These are phyloP conservation scores for Drosophila percnosoma DNA, from an alignment of 2,888 invertebrate species.

Conservation along the genomic window DNA sequence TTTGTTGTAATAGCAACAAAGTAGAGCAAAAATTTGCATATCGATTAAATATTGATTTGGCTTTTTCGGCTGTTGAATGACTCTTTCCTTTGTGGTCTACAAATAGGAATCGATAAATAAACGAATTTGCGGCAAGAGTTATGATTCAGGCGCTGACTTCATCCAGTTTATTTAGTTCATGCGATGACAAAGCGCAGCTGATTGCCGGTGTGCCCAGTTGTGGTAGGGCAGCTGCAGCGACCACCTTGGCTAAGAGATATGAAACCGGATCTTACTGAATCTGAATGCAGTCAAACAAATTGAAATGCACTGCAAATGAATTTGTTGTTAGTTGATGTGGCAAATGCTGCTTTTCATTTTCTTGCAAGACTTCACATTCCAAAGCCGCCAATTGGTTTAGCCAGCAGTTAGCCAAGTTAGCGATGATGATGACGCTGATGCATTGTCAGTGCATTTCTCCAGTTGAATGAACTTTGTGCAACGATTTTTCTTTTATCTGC, in stretches of 20 bases:
- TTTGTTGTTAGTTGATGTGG: constrained; percentile 19
- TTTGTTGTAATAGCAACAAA: constrained; percentile 26
- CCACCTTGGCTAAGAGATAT: constrained; percentile 31
- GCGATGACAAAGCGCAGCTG: constrained; percentile 10
- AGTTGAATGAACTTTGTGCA: constrained; percentile 23
- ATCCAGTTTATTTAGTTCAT: neutral
- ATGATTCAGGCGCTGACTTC: constrained; percentile 19
- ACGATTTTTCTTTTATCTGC: neutral
- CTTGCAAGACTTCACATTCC: constrained; percentile 5
- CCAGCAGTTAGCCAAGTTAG: neutral
- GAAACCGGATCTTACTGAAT: constrained; percentile 55
- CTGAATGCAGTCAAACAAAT: constrained; percentile 31
- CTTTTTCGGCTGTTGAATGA: neutral
- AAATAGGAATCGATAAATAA: neutral
- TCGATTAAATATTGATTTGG: constrained; percentile 17
- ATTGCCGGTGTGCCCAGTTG: constrained; percentile 10
- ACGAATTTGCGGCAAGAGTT: neutral
- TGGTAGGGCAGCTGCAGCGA: constrained; percentile 4
- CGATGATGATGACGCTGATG: neutral
- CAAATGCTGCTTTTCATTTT: constrained; percentile 14
- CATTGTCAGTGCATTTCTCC: constrained; percentile 5
- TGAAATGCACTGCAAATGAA: constrained; percentile 25
- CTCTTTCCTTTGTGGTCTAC: neutral
- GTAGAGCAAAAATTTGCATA: constrained; percentile 59
- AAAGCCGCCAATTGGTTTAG: constrained; percentile 8